These are phyloP conservation scores for Acipenser oxyrinchus DNA, from an alignment of 2,797 vertebrate species.

Conservation along the genomic window DNA sequence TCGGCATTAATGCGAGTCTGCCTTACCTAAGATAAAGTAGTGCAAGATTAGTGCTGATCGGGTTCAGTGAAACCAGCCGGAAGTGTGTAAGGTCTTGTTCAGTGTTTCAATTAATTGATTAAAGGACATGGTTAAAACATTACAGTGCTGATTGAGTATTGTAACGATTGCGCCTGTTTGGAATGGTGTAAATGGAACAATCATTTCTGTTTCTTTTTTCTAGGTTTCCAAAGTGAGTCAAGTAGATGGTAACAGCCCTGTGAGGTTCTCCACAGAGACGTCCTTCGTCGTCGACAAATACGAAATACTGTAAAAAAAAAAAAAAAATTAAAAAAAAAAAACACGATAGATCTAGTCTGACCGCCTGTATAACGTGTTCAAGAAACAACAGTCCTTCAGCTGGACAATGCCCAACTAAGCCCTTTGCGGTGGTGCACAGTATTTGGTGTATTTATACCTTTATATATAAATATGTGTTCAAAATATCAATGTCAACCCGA, in stretches of 20 bases:
- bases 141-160: too few relatives aligned
- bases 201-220: neutral
- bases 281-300: slow-evolving; percentile 95
- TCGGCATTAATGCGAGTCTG: too few relatives aligned
- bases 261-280: slow-evolving; percentile 88
- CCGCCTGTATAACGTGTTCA: slow-evolving; percentile 28
- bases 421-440: slow-evolving; percentile 37
- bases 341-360: slow-evolving; percentile 31
- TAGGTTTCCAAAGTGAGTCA: slow-evolving; percentile 89
- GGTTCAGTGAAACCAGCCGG: too few relatives aligned
- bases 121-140: too few relatives aligned
- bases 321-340: slow-evolving; percentile 26
- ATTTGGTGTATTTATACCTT: slow-evolving; percentile 67
- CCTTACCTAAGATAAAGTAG: too few relatives aligned
- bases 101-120: too few relatives aligned
- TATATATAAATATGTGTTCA: slow-evolving; percentile 53
- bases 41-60: too few relatives aligned
- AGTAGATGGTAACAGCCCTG: slow-evolving; percentile 76
- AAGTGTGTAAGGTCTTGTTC: too few relatives aligned
- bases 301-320: slow-evolving; percentile 80
- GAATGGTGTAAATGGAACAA: neutral
- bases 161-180: too few relatives aligned
- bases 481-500: slow-evolving; percentile 40
- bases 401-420: slow-evolving; percentile 34
- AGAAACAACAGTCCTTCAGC: slow-evolving; percentile 39